Percentiles rank a stretch among this genome's conserved stretches.
phyloP scores from a whole-genome alignment of 2,113 vertebrate species.

The Notiomystis cincta region DNA sequence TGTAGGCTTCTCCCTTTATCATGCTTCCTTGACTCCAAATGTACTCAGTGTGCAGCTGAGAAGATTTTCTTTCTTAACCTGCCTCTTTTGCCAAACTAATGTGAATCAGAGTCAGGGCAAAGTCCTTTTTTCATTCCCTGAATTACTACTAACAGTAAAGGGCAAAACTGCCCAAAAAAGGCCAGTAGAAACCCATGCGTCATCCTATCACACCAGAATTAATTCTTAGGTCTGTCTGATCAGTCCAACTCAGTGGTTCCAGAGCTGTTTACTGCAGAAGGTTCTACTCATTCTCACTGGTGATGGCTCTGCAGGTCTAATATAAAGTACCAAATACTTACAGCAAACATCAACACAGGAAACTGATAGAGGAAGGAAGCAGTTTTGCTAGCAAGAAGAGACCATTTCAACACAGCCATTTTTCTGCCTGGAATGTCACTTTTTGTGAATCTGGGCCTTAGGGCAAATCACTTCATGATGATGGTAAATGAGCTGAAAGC shows the following conservation, averaged over 20 bases:
- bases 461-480: constrained; percentile 30
- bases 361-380: neutral
- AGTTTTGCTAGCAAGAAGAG: neutral
- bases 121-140: neutral
- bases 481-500: constrained; percentile 31
- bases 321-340: neutral
- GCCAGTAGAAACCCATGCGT: neutral
- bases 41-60: neutral
- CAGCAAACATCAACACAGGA: neutral
- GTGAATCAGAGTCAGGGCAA: neutral
- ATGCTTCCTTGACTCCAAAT: neutral
- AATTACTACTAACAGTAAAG: neutral
- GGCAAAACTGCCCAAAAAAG: neutral
- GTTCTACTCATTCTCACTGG: neutral
- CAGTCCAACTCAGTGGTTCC: rapidly evolving
- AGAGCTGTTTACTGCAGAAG: neutral
- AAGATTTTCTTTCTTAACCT: neutral
- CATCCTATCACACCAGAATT: neutral
- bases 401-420: neutral
- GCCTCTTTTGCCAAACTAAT: neutral
- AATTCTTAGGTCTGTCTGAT: neutral
- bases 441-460: neutral
- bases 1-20: neutral
- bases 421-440: neutral
- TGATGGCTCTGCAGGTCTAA: neutral